Evolutionary conservation across 1,140 invertebrate genomes (phyloP).

Genomic region (Leptonema lineaticorne): DNA sequence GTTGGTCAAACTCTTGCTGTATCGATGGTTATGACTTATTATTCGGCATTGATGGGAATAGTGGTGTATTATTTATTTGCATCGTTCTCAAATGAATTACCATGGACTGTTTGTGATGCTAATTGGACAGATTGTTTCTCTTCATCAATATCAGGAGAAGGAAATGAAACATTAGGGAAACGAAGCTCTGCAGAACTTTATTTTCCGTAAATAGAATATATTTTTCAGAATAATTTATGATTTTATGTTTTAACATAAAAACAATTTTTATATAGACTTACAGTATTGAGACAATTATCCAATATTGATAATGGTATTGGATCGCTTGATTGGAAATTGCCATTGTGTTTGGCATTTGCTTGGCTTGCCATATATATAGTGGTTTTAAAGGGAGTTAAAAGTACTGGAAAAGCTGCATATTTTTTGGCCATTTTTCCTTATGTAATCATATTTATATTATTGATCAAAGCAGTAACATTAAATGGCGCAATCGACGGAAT

Average conservation of each 20-base stretch:
- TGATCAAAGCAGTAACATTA: constrained; percentile 68
- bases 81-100: constrained; percentile 63
- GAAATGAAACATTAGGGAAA: neutral
- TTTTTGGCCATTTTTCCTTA: constrained; percentile 77
- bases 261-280: constrained; percentile 56
- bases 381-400: constrained; percentile 63
- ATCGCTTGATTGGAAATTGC: constrained; percentile 63
- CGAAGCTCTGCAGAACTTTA: constrained; percentile 49
- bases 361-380: constrained; percentile 72
- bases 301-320: constrained; percentile 65
- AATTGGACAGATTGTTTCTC: constrained; percentile 60
- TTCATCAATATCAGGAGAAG: constrained; percentile 42
- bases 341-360: constrained; percentile 66
- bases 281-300: constrained; percentile 59
- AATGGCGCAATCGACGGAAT: constrained; percentile 76
- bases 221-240: neutral
- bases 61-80: constrained; percentile 68
- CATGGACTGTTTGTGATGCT: constrained; percentile 65
- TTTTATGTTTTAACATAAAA: constrained; percentile 2
- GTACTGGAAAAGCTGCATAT: constrained; percentile 66
- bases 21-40: constrained; percentile 69
- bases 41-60: constrained; percentile 70
- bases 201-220: constrained; percentile 47
- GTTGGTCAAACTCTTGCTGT: constrained; percentile 73
- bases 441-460: constrained; percentile 65